A percentile compares a stretch with the other conserved stretches of the same genome.
phyloP scores from a whole-genome alignment of 1,140 invertebrate species.

The Neuroterus valhalla region DNA sequence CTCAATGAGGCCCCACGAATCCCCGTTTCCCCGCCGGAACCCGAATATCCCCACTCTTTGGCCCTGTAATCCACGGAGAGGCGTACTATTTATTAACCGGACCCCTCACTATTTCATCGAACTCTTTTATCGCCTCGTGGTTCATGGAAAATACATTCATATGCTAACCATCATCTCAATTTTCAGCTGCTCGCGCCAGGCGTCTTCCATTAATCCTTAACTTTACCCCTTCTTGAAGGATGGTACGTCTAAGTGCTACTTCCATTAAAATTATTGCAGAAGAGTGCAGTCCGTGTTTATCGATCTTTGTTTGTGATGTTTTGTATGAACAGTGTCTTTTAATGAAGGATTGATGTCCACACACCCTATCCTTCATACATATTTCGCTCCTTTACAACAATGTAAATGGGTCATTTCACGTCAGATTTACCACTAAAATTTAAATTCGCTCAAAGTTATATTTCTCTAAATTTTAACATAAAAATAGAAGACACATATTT shows the following conservation, averaged over 20 bases:
- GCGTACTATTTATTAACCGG: constrained; percentile 69
- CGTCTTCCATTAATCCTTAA: constrained; percentile 24
- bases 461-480: no score
- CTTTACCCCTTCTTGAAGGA: constrained; percentile 30
- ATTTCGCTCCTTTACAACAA: no score
- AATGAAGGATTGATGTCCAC: no score
- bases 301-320: no score
- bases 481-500: no score
- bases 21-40: not conserved
- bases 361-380: no score
- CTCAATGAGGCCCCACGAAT: constrained; percentile 40
- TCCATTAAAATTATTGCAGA: not conserved
- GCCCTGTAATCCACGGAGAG: constrained; percentile 40
- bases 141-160: constrained; percentile 56
- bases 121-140: constrained; percentile 69
- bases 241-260: not conserved
- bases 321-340: no score
- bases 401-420: no score
- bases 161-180: constrained; percentile 2
- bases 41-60: constrained; percentile 36
- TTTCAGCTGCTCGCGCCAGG: constrained; percentile 38
- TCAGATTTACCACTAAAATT: no score
- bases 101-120: constrained; percentile 72
- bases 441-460: no score
- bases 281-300: no score